Evolutionary conservation across 2,797 vertebrate genomes (phyloP), one percentile per base, ranked within the genome.

Genomic region (Bucorvus abyssinicus): DNA sequence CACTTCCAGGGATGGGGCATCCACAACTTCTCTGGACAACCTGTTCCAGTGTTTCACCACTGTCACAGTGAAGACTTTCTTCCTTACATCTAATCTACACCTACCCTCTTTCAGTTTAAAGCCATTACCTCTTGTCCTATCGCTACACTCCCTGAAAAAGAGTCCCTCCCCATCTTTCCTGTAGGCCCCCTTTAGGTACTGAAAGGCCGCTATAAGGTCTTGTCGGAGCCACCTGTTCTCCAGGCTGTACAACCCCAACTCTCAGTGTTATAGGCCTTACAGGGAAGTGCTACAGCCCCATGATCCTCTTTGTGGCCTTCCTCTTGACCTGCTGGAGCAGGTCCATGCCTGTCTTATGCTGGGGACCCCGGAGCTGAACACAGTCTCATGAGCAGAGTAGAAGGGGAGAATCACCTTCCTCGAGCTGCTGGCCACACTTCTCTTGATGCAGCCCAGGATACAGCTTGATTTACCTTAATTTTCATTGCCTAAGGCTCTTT

Each of bases 381-480:
- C 22, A 23, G 12, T 75, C 78, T 63, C 30, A 47, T 40, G 38
- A 40, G 38, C 38, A 40, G 12, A 40, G n/a, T n/a, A n/a, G 38
- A 40, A 10, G 32, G 26, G 14, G 17, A 34, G 20, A 45, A 52
- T 57, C 11, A 6, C 7, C 36, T 70, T 20, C 32, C 20, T 64
- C 0, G 0, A 10, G 20, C n/a, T 71, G 20, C 52, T 59, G 29
- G 20, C 10, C 24, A 16, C 3, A 1, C 34, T 60, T 8, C 26
- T 77, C 60, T 32, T 44, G 22, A 12, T 45, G 24, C n/a, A 57
- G 45, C 36, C 27, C 50, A 34, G 42, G 27, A 22, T 70, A 18
- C 29, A 2, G 34, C 49, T 84, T 27, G 14, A 32, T 75, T 77
- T 53, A 36, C 56, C 30, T 50, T 67, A 38, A 47, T 76, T 71